Evolutionary conservation across 2,113 vertebrate genomes (phyloP).

Genomic region (Trogon melanurus): DNA sequence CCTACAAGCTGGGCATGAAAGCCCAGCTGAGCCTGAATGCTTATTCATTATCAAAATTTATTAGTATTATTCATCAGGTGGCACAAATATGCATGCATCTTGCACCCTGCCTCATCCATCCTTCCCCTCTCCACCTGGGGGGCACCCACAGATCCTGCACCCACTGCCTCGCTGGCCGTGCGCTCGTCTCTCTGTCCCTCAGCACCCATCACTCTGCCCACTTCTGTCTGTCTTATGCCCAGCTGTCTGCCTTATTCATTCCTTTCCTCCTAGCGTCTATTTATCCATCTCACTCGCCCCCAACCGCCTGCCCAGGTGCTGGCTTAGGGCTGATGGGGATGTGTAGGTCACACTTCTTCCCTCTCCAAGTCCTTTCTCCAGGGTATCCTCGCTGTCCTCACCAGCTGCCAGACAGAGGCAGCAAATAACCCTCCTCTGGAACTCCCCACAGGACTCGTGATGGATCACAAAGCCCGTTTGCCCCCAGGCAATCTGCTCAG

Average conservation of each 20-base stretch:
- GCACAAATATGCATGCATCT: rapidly evolving
- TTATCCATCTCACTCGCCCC: rapidly evolving
- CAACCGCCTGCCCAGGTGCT: neutral
- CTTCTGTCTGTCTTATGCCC: neutral
- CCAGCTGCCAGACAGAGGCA: neutral
- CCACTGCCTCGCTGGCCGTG: rapidly evolving
- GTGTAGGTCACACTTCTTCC: neutral
- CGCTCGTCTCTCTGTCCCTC: neutral
- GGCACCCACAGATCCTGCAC: neutral
- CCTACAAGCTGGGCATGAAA: neutral
- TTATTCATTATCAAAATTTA: neutral
- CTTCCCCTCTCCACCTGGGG: neutral
- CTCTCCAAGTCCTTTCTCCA: neutral
- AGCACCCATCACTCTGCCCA: neutral
- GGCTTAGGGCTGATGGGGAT: neutral
- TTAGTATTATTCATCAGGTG: neutral
- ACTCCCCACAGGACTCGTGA: neutral
- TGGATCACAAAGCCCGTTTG: neutral
- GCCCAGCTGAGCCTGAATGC: neutral
- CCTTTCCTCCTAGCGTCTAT: neutral
- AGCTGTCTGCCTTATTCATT: rapidly evolving
- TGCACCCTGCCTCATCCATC: neutral
- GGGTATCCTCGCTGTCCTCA: neutral
- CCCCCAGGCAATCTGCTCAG: neutral
- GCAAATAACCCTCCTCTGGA: neutral